These are phyloP conservation scores for Drosophila aldrichi DNA, from an alignment of 2,888 invertebrate species.

Conservation along the genomic window DNA sequence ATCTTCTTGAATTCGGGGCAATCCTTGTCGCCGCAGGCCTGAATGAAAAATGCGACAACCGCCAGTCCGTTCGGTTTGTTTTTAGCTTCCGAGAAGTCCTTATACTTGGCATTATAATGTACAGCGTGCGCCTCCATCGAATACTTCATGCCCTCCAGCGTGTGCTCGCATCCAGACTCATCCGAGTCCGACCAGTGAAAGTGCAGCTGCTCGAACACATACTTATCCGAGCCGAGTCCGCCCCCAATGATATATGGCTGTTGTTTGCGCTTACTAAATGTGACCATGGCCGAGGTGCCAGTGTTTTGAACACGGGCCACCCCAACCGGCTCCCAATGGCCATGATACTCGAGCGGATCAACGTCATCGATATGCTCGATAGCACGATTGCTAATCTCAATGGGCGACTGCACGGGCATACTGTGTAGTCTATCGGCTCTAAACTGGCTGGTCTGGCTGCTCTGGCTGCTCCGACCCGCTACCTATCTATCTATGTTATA, in stretches of 20 bases:
- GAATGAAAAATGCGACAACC: slow-evolving; percentile 89
- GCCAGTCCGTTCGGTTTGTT: slow-evolving; percentile 90
- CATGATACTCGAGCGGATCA: slow-evolving; percentile 85
- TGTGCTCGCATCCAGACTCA: slow-evolving; percentile 92
- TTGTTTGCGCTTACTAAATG: slow-evolving; percentile 87
- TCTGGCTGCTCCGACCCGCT: slow-evolving; percentile 12
- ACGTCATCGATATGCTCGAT: slow-evolving; percentile 85
- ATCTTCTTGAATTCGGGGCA: slow-evolving; percentile 87
- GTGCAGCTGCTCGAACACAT: slow-evolving; percentile 91
- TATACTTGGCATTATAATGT: slow-evolving; percentile 90
- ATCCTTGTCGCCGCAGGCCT: slow-evolving; percentile 87
- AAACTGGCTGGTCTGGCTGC: slow-evolving; percentile 7
- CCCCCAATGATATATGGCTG: slow-evolving; percentile 88
- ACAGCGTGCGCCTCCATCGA: slow-evolving; percentile 93
- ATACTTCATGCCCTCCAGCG: slow-evolving; percentile 90
- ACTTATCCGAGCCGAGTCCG: slow-evolving; percentile 88
- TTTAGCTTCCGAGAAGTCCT: slow-evolving; percentile 88
- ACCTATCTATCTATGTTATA: slow-evolving; percentile 68
- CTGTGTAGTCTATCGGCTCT: slow-evolving; percentile 29
- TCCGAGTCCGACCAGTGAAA: slow-evolving; percentile 93
- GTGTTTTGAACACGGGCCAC: slow-evolving; percentile 84
- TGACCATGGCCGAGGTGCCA: slow-evolving; percentile 87
- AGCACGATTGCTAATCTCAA: slow-evolving; percentile 85
- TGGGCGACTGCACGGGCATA: slow-evolving; percentile 85
- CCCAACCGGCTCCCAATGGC: slow-evolving; percentile 85